A percentile compares a stretch with the other conserved stretches of the same genome.
phyloP scores from a whole-genome alignment of 2,797 vertebrate genomes.

The Paratrypauchen microcephalus region DNA sequence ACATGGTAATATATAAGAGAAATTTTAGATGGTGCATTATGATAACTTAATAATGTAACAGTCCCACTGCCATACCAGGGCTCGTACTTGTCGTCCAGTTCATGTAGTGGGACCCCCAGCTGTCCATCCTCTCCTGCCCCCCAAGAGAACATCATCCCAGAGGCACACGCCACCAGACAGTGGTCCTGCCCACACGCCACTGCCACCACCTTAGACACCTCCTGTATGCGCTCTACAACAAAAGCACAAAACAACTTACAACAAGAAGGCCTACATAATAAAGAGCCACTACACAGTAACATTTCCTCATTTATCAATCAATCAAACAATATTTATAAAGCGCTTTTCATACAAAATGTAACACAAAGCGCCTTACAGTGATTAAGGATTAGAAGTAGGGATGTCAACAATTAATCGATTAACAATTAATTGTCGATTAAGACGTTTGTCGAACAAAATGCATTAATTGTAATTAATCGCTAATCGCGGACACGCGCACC shows the following conservation, averaged over 20 bases:
- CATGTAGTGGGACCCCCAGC: conserved; percentile 59
- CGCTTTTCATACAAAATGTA: too few relatives aligned
- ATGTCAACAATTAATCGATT: too few relatives aligned
- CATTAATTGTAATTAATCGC: too few relatives aligned
- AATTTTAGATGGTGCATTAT: background rate
- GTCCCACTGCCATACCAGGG: conserved; percentile 52
- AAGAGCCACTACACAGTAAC: too few relatives aligned
- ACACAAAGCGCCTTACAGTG: too few relatives aligned
- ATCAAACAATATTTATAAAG: too few relatives aligned
- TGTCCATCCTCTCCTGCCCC: conserved; percentile 77
- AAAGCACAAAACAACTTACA: background rate
- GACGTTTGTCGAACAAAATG: too few relatives aligned
- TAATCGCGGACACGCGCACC: too few relatives aligned
- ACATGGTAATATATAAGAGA: conserved; percentile 1
- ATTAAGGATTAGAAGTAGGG: too few relatives aligned
- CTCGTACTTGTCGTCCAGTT: conserved; percentile 1
- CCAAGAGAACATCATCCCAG: conserved; percentile 81
- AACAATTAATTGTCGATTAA: too few relatives aligned
- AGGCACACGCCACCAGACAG: conserved; percentile 70
- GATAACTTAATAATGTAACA: background rate
- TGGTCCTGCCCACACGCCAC: conserved; percentile 82
- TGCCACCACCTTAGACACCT: conserved; percentile 33
- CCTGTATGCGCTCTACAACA: conserved; percentile 49
- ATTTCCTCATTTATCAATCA: too few relatives aligned
- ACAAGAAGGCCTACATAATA: too few relatives aligned